A percentile compares a stretch with the other conserved stretches of the same genome.
Evolutionary conservation across 35 echinoderm and acorn worm genomes (phyloP).

Genomic region (Lytechinus variegatus): DNA sequence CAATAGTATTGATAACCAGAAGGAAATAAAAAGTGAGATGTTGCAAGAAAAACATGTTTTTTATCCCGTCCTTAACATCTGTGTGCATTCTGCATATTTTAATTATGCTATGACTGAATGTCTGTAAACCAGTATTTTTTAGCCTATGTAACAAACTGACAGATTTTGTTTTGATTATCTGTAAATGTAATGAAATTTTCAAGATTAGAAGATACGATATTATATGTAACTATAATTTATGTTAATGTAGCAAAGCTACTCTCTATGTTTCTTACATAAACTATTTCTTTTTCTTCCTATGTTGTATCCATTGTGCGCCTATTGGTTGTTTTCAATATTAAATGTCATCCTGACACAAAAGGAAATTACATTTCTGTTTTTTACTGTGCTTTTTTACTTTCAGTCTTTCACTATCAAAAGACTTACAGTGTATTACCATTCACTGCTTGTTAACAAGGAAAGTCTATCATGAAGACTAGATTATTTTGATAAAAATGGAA

Average conservation of each 20-base stretch:
- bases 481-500: too few relatives aligned
- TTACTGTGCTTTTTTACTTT: not conserved
- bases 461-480: too few relatives aligned
- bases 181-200: not conserved
- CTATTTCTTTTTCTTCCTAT: constrained; percentile 6
- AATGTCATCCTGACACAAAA: constrained; percentile 43
- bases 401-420: too few relatives aligned
- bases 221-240: constrained; percentile 12
- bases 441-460: too few relatives aligned
- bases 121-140: not conserved
- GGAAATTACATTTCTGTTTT: not conserved
- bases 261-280: constrained; percentile 16
- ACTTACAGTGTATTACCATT: too few relatives aligned
- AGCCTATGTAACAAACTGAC: not conserved
- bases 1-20: not conserved
- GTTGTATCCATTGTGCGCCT: constrained; percentile 6
- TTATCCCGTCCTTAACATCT: not conserved
- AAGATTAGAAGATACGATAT: constrained; percentile 22
- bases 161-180: not conserved
- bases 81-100: not conserved
- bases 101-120: not conserved
- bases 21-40: not conserved
- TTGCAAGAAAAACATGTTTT: not conserved
- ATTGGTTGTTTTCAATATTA: constrained; percentile 31
- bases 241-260: constrained; percentile 38